Conservation (phyloP, 1,140 invertebrate species). For the Batillaria attramentaria region DNA sequence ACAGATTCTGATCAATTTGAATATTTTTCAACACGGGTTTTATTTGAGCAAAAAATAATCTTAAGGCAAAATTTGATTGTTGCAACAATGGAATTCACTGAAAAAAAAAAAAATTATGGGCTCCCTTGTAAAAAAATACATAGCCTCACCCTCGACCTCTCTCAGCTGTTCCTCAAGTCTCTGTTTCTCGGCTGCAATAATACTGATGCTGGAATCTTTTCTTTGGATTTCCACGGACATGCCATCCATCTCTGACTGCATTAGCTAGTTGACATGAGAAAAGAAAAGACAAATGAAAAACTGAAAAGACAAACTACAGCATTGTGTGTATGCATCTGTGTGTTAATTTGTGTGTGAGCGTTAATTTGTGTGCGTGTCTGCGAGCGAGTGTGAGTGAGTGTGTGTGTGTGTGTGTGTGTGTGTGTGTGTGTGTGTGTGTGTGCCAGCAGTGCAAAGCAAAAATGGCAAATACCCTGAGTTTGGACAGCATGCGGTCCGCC, state of each 20-base stretch:
- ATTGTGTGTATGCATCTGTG: neutral
- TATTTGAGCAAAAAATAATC: too few relatives aligned
- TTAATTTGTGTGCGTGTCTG: neutral
- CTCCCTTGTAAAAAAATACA: slow-evolving; percentile 20
- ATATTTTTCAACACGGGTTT: too few relatives aligned
- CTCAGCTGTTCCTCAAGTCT: slow-evolving; percentile 46
- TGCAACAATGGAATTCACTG: too few relatives aligned
- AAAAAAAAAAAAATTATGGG: too few relatives aligned
- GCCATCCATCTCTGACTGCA: slow-evolving; percentile 64
- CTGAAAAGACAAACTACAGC: too few relatives aligned
- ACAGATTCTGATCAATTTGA: too few relatives aligned
- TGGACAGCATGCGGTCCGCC: slow-evolving; percentile 69
- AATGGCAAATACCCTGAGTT: slow-evolving; percentile 61
- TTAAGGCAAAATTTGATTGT: too few relatives aligned
- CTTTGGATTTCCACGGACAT: slow-evolving; percentile 56
- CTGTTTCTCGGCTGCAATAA: slow-evolving; percentile 56
- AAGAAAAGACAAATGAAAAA: too few relatives aligned
- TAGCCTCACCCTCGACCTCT: slow-evolving; percentile 55
- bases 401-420: neutral
- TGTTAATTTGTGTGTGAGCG: neutral
- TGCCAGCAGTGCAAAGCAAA: neutral
- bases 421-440: neutral
- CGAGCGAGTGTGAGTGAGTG: neutral
- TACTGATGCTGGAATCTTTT: slow-evolving; percentile 54
- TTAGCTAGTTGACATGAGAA: slow-evolving; percentile 46